Evolutionary conservation across 2,888 invertebrate species (phyloP).

Genomic region (Serripes groenlandicus): DNA sequence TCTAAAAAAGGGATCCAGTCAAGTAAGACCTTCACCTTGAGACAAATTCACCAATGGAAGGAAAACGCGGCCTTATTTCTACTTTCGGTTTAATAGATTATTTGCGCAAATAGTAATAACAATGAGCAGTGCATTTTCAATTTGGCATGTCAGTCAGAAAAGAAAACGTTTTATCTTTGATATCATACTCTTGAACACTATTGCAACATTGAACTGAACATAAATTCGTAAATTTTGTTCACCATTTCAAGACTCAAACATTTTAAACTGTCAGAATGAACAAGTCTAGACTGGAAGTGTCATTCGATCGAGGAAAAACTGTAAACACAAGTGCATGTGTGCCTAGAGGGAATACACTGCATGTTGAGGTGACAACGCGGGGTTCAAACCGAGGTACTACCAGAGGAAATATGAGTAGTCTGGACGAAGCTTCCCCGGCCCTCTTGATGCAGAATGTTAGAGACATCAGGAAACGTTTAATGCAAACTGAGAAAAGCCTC

Average conservation of each 20-base stretch:
- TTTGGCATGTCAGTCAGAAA: neutral
- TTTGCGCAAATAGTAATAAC: neutral
- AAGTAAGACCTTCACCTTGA: constrained; percentile 12
- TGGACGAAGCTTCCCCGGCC: constrained; percentile 71
- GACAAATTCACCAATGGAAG: constrained; percentile 25
- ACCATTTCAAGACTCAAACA: neutral
- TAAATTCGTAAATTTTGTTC: neutral
- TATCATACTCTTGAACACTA: neutral
- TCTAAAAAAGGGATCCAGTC: neutral
- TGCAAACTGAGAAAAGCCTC: constrained; percentile 79
- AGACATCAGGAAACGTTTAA: constrained; percentile 77
- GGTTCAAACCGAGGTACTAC: constrained; percentile 19
- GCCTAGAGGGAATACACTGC: constrained; percentile 28
- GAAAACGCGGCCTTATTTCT: constrained; percentile 22
- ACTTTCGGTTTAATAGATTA: constrained; percentile 16
- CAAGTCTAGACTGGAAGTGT: constrained; percentile 57
- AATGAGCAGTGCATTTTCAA: neutral
- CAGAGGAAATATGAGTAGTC: constrained; percentile 53
- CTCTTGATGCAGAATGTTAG: constrained; percentile 77
- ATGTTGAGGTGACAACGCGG: constrained; percentile 42
- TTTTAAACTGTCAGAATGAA: constrained; percentile 42
- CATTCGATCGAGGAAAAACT: constrained; percentile 51
- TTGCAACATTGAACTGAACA: neutral
- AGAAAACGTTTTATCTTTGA: neutral
- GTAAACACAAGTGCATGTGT: constrained; percentile 39